phyloP scores from a whole-genome alignment of 2,888 invertebrate species.

The Heteromyza rotundicornis region DNA sequence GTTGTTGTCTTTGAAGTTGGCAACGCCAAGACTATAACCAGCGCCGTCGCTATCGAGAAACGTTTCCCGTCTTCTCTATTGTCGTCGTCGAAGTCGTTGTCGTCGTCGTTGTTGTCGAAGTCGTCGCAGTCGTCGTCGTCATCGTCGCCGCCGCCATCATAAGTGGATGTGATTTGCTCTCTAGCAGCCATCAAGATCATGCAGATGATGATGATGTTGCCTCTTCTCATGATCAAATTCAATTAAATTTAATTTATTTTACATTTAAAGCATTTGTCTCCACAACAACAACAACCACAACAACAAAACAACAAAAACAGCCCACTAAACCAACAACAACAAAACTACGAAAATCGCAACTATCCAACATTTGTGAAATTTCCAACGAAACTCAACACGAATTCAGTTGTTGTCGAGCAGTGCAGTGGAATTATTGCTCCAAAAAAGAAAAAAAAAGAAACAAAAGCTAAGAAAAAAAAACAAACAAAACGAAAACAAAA shows the following conservation, averaged over 20 bases:
- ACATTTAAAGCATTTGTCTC: slow-evolving; percentile 30
- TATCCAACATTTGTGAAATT: neutral
- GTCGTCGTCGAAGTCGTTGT: slow-evolving; percentile 7
- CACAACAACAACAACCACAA: neutral
- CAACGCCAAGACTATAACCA: slow-evolving; percentile 28
- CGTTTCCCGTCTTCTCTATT: slow-evolving; percentile 5
- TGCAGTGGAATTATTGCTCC: too few species aligned
- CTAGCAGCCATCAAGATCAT: slow-evolving; percentile 14
- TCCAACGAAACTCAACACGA: too few species aligned
- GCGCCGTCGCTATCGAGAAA: slow-evolving; percentile 13
- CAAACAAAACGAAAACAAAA: too few species aligned
- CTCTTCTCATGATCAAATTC: slow-evolving; percentile 42
- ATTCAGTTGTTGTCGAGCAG: too few species aligned
- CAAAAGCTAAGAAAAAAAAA: too few species aligned
- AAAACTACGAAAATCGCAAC: slow-evolving; percentile 23
- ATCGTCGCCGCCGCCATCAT: slow-evolving; percentile 3
- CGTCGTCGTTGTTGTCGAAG: slow-evolving; percentile 10
- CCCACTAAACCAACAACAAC: slow-evolving; percentile 21
- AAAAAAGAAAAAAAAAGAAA: too few species aligned
- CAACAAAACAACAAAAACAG: slow-evolving; percentile 22
- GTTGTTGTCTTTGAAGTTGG: slow-evolving; percentile 47
- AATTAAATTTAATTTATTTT: slow-evolving; percentile 46
- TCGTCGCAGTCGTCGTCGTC: slow-evolving; percentile 16
- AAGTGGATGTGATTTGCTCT: slow-evolving; percentile 9
- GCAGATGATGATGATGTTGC: neutral